These are phyloP conservation scores for Hirundichthys speculiger DNA, from an alignment of 2,113 vertebrate genomes.

Conservation along the genomic window DNA sequence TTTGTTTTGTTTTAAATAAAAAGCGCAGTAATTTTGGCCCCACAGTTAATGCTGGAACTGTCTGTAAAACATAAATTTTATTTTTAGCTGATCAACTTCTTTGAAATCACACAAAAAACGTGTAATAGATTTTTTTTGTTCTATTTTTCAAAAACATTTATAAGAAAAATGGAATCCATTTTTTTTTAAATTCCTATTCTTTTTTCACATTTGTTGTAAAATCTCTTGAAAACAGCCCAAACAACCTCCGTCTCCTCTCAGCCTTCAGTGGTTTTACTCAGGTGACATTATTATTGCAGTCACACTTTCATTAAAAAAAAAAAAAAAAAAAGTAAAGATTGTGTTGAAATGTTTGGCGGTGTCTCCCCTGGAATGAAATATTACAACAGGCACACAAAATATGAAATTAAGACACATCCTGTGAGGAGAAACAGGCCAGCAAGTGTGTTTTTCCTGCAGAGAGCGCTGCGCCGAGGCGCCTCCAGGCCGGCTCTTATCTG, in stretches of 20 bases:
- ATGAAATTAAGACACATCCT: constrained; percentile 68
- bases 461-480: constrained; percentile 37
- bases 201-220: background rate
- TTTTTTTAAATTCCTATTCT: no score
- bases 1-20: no score
- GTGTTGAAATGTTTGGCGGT: constrained; percentile 30
- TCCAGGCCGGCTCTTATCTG: constrained; percentile 76
- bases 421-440: constrained; percentile 72
- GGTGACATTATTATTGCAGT: background rate
- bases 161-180: no score
- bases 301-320: background rate
- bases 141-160: no score
- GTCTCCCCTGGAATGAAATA: constrained; percentile 55
- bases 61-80: no score
- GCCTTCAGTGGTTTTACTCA: background rate
- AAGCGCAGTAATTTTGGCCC: no score
- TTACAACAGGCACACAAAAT: constrained; percentile 45
- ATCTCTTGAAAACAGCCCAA: background rate
- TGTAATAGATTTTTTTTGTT: no score
- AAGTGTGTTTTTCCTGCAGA: constrained; percentile 74
- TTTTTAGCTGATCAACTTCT: no score
- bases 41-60: no score
- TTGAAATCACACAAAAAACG: no score
- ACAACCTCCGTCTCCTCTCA: background rate
- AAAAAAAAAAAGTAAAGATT: background rate